Base-by-base conservation (phyloP, 2,888 invertebrate genomes). In the Invenusta paracnida region DNA sequence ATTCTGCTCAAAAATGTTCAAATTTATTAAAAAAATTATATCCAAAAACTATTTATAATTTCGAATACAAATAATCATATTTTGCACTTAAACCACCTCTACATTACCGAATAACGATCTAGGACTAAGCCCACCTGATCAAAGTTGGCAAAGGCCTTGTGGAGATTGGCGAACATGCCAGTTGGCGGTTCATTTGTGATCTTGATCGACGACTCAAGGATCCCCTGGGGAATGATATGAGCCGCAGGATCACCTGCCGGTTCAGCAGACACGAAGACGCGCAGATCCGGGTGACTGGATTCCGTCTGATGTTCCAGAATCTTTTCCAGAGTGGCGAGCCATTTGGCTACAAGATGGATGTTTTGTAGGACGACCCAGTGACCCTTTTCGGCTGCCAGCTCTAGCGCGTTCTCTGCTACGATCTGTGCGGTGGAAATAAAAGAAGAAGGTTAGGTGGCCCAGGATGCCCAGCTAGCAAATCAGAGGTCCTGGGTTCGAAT, bases 161-260 rank as follows among this genome's bases (percentile, higher is more conserved):
- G 97, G 17, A 98, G 93, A 92, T 98, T 98, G 2, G 97, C 97
- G 93, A 94, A 94, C 96, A 98, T 97, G 83, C 97, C 97, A 82
- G 96, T 96, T 0, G 97, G 97, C 0, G 97, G 97, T 91, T 98
- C 97, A 90, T 97, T 98, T 0, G 97, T 97, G 87, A 98, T 97
- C 93, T 98, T 98, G 88, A 98, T 97, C 17, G 96, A 96, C 0
- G 96, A 95, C 91, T 98, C 97, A 83, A 98, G 92, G 87, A 98
- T 96, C 0, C 97, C 97, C 93, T 96, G 95, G 2, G 98, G 98
- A 88, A 98, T 97, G 87, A 96, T 96, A 90, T 97, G 97, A 0
- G 95, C 94, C 0, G 95, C 94, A 0, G 96, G 93, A 0, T 95
- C 94, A 2, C 95, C 95, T 0, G 97, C 96, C 0, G 97, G 97